Conservation (phyloP, 1,140 invertebrate genomes). For the Euschistus heros region DNA sequence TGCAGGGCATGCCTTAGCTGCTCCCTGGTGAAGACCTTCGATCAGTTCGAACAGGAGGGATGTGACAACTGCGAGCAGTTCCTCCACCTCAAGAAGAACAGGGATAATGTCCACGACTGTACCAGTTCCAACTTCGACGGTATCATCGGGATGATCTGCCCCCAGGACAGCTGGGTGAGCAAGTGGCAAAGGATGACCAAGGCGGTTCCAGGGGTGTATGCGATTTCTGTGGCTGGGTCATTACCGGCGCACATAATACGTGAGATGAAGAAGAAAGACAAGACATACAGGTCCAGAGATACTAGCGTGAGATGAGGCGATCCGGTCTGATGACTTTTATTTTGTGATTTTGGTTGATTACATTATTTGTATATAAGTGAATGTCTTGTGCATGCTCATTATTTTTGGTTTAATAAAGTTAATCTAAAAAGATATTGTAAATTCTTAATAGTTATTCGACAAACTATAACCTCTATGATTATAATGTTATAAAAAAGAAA, state of each 20-base stretch:
- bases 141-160: neutral
- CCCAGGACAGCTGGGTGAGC: neutral
- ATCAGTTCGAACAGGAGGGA: slow-evolving; percentile 4
- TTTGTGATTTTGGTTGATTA: no score
- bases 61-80: slow-evolving; percentile 6
- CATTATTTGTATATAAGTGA: no score
- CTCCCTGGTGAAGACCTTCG: neutral
- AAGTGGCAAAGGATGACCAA: neutral
- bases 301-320: neutral
- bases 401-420: no score
- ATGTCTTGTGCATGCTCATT: no score
- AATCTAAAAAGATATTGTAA: no score
- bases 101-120: neutral
- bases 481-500: no score
- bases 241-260: neutral
- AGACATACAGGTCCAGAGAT: neutral
- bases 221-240: neutral
- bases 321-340: no score
- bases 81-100: neutral
- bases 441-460: no score
- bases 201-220: neutral
- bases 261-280: slow-evolving; percentile 1
- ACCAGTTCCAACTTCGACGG: slow-evolving; percentile 7
- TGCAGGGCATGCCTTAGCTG: slow-evolving; percentile 1
- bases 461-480: no score